A percentile compares a stretch with the other conserved stretches of the same genome.
These are phyloP conservation scores for Fregetta grallaria DNA, from an alignment of 2,113 vertebrate genomes.

Conservation along the genomic window DNA sequence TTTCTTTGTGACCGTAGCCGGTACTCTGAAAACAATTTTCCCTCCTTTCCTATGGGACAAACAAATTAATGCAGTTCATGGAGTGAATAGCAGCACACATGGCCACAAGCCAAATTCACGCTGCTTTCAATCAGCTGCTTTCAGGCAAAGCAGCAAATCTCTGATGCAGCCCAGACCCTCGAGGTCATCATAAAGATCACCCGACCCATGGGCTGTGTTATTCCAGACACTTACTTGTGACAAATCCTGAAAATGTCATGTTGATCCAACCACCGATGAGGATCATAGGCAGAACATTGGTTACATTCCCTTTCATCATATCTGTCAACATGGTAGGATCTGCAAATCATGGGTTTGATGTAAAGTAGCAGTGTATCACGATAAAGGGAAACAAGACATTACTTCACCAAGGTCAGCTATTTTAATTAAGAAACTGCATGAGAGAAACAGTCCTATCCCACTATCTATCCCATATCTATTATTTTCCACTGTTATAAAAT, in stretches of 20 bases:
- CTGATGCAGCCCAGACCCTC: neutral
- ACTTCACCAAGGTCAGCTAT: neutral
- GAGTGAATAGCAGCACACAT: neutral
- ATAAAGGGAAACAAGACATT: neutral
- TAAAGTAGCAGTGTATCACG: neutral
- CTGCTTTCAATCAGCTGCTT: neutral
- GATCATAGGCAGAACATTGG: slow-evolving; percentile 98
- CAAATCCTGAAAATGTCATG: slow-evolving; percentile 98
- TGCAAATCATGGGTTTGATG: slow-evolving; percentile 50
- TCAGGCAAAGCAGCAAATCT: neutral
- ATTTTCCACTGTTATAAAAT: neutral
- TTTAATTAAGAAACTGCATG: neutral
- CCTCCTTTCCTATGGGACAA: neutral
- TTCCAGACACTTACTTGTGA: slow-evolving; percentile 86
- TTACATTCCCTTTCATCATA: slow-evolving; percentile 99
- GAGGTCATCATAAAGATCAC: accelerated
- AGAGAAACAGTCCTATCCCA: neutral
- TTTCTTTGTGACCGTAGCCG: neutral
- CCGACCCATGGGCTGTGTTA: neutral
- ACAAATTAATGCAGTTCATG: neutral
- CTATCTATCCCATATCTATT: neutral
- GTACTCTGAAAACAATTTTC: neutral
- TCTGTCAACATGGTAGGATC: slow-evolving; percentile 98
- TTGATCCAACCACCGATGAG: slow-evolving; percentile 99
- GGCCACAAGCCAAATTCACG: neutral